These are phyloP conservation scores for Ciconia maguari DNA, from an alignment of 2,113 vertebrate genomes.

Conservation along the genomic window DNA sequence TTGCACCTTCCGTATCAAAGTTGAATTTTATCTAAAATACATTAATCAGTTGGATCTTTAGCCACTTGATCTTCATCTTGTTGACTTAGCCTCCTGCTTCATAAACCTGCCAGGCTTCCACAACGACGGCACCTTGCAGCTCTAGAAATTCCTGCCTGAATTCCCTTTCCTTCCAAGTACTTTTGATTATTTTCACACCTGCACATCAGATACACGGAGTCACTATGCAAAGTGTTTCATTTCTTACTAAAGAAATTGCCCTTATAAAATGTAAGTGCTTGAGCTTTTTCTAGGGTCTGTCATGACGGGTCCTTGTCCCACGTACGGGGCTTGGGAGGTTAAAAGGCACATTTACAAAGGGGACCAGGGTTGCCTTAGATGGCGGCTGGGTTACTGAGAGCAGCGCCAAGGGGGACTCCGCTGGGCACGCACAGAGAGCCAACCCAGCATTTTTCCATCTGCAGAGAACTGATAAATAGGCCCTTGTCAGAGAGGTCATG, in stretches of 20 bases:
- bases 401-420: too few relatives aligned
- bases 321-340: background rate
- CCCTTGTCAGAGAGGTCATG: background rate
- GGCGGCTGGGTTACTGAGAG: background rate
- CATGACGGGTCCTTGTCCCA: background rate
- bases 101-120: background rate
- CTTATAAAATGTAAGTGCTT: background rate
- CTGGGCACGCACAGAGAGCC: background rate
- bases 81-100: background rate
- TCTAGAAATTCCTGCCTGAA: background rate
- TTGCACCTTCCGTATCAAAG: background rate
- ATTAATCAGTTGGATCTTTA: background rate
- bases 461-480: background rate
- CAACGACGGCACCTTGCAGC: fast-evolving
- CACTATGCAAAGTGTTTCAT: background rate
- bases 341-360: background rate
- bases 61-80: background rate
- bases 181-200: background rate
- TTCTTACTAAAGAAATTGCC: background rate
- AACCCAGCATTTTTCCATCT: background rate
- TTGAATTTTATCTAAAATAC: background rate
- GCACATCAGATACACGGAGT: background rate
- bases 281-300: background rate
- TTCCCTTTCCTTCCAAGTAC: background rate
- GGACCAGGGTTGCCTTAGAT: background rate